phyloP scores from a whole-genome alignment of 2,797 vertebrate species.

The Nyctalus aviator region DNA sequence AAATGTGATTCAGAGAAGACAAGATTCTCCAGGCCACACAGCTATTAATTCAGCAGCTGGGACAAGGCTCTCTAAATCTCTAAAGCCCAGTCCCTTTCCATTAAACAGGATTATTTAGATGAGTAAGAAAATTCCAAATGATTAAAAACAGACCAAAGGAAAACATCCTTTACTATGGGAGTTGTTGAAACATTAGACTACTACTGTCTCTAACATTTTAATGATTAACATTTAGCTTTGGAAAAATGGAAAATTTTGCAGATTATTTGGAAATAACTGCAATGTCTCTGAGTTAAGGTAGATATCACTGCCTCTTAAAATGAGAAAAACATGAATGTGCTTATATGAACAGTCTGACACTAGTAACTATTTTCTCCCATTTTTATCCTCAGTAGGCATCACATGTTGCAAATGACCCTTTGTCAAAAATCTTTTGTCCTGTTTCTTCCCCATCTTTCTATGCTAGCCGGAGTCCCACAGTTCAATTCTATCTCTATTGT shows the following conservation, averaged over 20 bases:
- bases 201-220: neutral
- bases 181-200: neutral
- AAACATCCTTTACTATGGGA: neutral
- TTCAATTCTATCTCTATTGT: neutral
- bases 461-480: neutral
- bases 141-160: neutral
- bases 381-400: neutral
- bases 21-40: neutral
- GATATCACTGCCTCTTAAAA: neutral
- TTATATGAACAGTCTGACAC: slow-evolving; percentile 23
- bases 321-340: neutral
- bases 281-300: neutral
- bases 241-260: neutral
- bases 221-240: neutral
- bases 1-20: neutral
- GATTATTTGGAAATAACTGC: slow-evolving; percentile 2
- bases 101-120: neutral
- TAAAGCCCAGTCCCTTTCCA: neutral
- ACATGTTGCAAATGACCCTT: neutral
- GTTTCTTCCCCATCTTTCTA: neutral
- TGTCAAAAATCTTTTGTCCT: slow-evolving; percentile 10
- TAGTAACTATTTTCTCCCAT: neutral
- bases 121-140: neutral
- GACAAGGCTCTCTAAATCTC: neutral
- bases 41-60: neutral